These are phyloP conservation scores for Plebejus argus DNA, from an alignment of 2,888 invertebrate genomes.

Conservation along the genomic window DNA sequence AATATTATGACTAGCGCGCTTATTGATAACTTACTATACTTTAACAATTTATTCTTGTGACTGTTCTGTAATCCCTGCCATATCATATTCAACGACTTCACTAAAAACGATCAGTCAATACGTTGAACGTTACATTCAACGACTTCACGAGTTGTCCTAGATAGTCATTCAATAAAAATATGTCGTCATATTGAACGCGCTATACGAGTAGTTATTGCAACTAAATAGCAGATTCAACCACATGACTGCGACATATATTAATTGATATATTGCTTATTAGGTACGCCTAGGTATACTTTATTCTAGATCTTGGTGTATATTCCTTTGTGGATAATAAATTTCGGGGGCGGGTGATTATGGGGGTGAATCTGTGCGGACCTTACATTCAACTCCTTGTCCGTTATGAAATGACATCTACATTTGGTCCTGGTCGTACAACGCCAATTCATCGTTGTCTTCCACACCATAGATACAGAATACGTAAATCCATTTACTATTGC, in stretches of 20 bases:
- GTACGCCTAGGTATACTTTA: neutral
- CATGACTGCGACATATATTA: neutral
- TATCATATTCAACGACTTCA: too few species aligned
- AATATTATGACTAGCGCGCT: too few species aligned
- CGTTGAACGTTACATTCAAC: too few species aligned
- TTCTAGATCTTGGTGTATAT: neutral
- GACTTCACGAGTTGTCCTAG: too few species aligned
- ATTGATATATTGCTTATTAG: neutral
- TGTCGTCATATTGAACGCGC: too few species aligned
- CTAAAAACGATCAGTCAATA: too few species aligned
- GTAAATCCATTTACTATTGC: slow-evolving; percentile 43
- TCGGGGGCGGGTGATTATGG: slow-evolving; percentile 43
- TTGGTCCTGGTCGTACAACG: slow-evolving; percentile 45
- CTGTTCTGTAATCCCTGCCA: too few species aligned
- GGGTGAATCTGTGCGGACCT: slow-evolving; percentile 40
- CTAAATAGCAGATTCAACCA: neutral
- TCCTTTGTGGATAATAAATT: slow-evolving; percentile 44
- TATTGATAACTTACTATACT: too few species aligned
- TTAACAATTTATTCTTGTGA: too few species aligned
- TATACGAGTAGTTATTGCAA: too few species aligned
- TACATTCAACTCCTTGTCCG: slow-evolving; percentile 37
- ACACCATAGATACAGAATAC: slow-evolving; percentile 41
- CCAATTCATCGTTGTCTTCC: slow-evolving; percentile 37
- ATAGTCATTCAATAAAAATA: too few species aligned
- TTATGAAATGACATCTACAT: slow-evolving; percentile 46